Percentiles rank a stretch among this genome's conserved stretches.
Conservation (phyloP, 2,888 invertebrate genomes). For the Diadegma fenestrale region DNA sequence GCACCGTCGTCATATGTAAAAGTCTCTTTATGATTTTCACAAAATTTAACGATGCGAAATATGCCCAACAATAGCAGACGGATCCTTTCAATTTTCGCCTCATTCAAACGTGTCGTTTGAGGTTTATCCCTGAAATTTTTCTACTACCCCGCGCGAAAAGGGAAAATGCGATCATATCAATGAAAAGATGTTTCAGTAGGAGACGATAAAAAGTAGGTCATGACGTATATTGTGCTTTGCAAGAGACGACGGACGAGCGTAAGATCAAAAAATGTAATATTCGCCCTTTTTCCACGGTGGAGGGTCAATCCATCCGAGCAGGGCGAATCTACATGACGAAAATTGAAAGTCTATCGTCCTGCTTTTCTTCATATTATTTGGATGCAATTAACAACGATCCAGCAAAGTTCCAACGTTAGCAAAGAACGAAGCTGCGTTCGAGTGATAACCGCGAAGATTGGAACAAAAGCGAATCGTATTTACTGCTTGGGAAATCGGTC, state of each 20-base stretch:
- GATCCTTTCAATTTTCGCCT: constrained; percentile 27
- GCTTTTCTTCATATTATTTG: too few species aligned
- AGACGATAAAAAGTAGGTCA: constrained; percentile 50
- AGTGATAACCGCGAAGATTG: background rate
- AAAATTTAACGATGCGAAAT: constrained; percentile 26
- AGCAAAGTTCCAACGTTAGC: background rate
- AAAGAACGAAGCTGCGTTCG: background rate
- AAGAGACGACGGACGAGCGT: constrained; percentile 17
- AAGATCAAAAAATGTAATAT: too few species aligned
- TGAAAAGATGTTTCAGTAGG: background rate
- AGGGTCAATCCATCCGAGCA: too few species aligned
- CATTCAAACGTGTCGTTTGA: constrained; percentile 16
- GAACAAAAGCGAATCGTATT: background rate
- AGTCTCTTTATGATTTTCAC: constrained; percentile 17
- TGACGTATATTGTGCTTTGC: constrained; percentile 55
- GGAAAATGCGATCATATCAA: constrained; percentile 8
- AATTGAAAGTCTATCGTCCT: background rate
- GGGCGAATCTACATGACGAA: background rate
- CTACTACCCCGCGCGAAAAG: constrained; percentile 9
- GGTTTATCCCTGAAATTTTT: constrained; percentile 9
- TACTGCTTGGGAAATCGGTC: background rate
- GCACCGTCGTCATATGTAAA: background rate
- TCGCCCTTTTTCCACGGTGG: too few species aligned
- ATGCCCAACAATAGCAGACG: background rate
- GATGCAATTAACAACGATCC: background rate